These are phyloP conservation scores for Drosophila insularis DNA, from an alignment of 1,140 invertebrate species.

Conservation along the genomic window DNA sequence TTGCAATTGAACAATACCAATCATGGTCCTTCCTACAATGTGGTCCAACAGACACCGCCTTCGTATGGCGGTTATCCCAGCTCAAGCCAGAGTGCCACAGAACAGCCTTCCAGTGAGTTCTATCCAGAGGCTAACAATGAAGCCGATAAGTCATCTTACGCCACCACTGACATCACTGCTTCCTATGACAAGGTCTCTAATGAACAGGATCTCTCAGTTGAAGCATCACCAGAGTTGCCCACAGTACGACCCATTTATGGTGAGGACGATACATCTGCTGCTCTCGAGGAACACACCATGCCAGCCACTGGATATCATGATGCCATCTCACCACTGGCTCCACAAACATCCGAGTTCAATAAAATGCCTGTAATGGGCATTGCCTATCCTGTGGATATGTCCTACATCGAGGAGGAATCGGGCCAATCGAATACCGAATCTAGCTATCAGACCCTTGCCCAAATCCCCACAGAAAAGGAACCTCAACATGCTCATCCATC, in stretches of 20 bases:
- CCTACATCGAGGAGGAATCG: constrained; percentile 69
- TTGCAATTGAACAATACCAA: constrained; percentile 87
- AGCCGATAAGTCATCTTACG: constrained; percentile 55
- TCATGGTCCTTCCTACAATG: constrained; percentile 81
- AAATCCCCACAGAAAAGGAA: constrained; percentile 43
- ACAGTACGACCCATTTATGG: constrained; percentile 55
- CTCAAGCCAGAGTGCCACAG: constrained; percentile 23
- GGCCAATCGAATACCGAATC: constrained; percentile 52
- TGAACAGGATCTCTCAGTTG: constrained; percentile 45
- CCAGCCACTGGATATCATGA: constrained; percentile 69
- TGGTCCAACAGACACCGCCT: constrained; percentile 71
- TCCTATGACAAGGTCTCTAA: constrained; percentile 56
- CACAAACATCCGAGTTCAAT: constrained; percentile 75
- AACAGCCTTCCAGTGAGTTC: constrained; percentile 25
- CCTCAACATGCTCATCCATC: constrained; percentile 44
- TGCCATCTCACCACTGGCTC: constrained; percentile 28
- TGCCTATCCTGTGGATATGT: constrained; percentile 76
- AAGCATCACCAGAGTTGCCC: constrained; percentile 41
- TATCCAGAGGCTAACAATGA: constrained; percentile 45
- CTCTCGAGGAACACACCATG: constrained; percentile 72
- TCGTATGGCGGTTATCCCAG: constrained; percentile 42
- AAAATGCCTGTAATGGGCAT: constrained; percentile 78
- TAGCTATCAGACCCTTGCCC: constrained; percentile 55
- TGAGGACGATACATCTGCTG: constrained; percentile 58
- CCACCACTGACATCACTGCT: constrained; percentile 46